These are phyloP conservation scores for Heliconius sara DNA, from an alignment of 2,888 invertebrate genomes.

Conservation along the genomic window DNA sequence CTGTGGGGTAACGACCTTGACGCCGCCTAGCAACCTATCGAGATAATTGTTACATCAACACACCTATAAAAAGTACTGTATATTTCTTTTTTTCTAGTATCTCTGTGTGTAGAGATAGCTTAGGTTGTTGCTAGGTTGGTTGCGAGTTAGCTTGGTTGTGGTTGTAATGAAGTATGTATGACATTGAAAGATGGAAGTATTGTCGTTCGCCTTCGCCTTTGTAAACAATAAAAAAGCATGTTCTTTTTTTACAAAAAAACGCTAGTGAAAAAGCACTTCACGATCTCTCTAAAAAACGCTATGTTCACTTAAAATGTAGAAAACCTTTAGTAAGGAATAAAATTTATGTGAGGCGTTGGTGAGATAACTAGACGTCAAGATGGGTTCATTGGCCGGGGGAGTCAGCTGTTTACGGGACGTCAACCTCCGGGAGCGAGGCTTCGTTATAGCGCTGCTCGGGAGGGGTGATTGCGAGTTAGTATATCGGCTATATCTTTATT, in stretches of 20 bases:
- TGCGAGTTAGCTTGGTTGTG: background rate
- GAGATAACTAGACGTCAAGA: slow-evolving; percentile 42
- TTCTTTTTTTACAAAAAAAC: background rate
- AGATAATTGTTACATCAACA: slow-evolving; percentile 54
- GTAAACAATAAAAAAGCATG: background rate
- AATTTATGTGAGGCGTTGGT: slow-evolving; percentile 28
- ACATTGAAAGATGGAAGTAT: background rate
- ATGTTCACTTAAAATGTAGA: background rate
- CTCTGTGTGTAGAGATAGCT: slow-evolving; percentile 5
- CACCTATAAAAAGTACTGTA: slow-evolving; percentile 40
- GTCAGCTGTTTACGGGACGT: slow-evolving; percentile 74
- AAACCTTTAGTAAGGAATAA: slow-evolving; percentile 12
- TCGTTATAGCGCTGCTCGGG: slow-evolving; percentile 32
- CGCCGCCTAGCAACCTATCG: slow-evolving; percentile 60
- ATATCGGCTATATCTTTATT: slow-evolving; percentile 25
- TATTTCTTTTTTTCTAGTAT: slow-evolving; percentile 21
- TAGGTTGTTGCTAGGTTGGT: background rate
- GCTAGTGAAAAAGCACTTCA: too few species aligned
- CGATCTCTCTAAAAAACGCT: slow-evolving; percentile 7
- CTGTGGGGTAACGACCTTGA: slow-evolving; percentile 74
- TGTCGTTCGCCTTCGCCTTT: background rate
- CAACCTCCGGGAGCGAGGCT: slow-evolving; percentile 57
- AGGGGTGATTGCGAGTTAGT: slow-evolving; percentile 29
- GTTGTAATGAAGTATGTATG: background rate
- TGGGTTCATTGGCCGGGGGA: slow-evolving; percentile 65